Evolutionary conservation across 2,113 vertebrate genomes (phyloP), one percentile per base, ranked within the genome.

Genomic region (Silurus meridionalis): DNA sequence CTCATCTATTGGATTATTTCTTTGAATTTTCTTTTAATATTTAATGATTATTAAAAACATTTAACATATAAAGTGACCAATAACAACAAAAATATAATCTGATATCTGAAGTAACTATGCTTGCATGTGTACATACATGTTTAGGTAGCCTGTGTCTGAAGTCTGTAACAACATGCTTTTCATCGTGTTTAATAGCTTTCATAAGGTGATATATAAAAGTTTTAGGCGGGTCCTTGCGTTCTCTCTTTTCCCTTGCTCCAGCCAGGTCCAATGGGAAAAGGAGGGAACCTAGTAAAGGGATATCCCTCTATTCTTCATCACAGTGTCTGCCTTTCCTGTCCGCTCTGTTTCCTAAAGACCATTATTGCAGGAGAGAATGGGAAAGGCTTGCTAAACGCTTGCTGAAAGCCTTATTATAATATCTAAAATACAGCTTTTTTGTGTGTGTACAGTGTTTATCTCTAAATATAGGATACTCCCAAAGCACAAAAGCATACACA

Each of bases 231-330:
- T 86, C 86, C 74, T 61, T 58, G 66, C 10, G 11, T 74, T 85
- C 58, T 75, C 19, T 63, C 48, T 83, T 72, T 82, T 58, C 75
- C 71, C 80, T 74, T 13, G 21, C 63, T 81, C 67, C 8, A 53
- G 55, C 72, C 81, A 84, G 82, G 71, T 88, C 88, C 48, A 78
- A 85, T 93, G 93, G 94, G 82, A 93, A 94, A 94, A 94, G 94
- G 94, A 94, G 94, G 93, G 87, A 93, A 88, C 90, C 85, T 88
- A 93, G 93, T 92, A 94, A 95, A 91, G 94, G 95, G 95, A 96
- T 95, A 96, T 96, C 95, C 95, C 94, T 95, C 93, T 91, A 96
- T 95, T 96, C 94, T 95, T 94, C 91, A 93, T 82, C 84, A 63
- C 72, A 48, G 82, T 71, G 55, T 86, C 88, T 86, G 89, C 89